Evolutionary conservation across 2,797 vertebrate genomes (phyloP).

Genomic region (Vespertilio murinus): DNA sequence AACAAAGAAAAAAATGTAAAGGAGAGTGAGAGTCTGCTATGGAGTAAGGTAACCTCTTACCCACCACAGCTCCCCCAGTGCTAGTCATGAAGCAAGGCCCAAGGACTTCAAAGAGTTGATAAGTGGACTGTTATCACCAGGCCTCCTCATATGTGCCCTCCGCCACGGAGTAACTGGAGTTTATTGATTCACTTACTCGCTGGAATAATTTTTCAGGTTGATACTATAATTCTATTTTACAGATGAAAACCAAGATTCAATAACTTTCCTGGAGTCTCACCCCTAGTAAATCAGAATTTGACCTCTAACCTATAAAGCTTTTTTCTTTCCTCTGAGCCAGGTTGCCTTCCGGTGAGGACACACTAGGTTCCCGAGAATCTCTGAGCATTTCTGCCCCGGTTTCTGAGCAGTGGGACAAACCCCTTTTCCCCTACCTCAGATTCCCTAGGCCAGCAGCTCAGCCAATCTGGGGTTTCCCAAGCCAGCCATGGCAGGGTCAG

Average conservation of each 20-base stretch:
- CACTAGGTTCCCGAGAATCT: not conserved
- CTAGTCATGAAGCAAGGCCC: not conserved
- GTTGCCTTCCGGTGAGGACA: not conserved
- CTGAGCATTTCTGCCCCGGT: not conserved
- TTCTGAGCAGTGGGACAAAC: not conserved
- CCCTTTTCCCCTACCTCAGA: no score
- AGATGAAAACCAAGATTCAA: not conserved
- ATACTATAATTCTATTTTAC: not conserved
- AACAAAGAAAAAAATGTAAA: not conserved
- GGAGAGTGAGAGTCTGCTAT: not conserved
- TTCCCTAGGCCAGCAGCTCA: not conserved
- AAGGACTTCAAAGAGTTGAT: not conserved
- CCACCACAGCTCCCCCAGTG: not conserved
- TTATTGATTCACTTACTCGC: not conserved
- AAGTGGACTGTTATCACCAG: not conserved
- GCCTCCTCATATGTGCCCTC: not conserved
- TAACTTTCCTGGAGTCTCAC: not conserved
- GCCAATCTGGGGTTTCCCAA: not conserved
- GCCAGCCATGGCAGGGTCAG: not conserved
- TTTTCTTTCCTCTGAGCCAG: not conserved
- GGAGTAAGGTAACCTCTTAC: not conserved
- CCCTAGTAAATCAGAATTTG: not conserved
- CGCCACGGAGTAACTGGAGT: not conserved
- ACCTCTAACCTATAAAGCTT: not conserved
- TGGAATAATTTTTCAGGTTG: not conserved